Evolutionary conservation across 2,113 vertebrate species (phyloP).

Genomic region (Cebidichthys violaceus): DNA sequence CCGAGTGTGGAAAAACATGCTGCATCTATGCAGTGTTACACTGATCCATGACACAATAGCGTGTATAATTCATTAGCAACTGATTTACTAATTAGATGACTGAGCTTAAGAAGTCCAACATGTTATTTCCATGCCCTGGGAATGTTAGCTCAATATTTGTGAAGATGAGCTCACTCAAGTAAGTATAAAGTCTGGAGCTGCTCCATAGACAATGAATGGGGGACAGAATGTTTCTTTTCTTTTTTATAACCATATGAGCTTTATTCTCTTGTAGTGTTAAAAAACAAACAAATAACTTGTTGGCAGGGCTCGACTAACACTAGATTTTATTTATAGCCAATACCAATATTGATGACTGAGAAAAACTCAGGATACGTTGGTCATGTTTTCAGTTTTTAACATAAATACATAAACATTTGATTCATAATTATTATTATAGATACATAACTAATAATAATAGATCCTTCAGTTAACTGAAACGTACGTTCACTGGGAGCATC

Average conservation of each 20-base stretch:
- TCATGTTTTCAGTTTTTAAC: not conserved
- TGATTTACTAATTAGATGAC: not conserved
- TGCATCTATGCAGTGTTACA: not conserved
- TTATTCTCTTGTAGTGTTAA: too few species aligned
- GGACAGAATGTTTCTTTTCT: too few species aligned
- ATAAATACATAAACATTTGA: not conserved
- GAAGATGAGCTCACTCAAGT: not conserved
- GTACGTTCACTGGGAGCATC: not conserved
- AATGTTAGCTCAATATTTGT: not conserved
- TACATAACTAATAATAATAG: not conserved
- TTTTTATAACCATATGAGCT: too few species aligned
- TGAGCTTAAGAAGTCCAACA: not conserved
- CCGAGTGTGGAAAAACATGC: conserved; percentile 15
- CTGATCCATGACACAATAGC: not conserved
- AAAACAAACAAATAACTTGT: not conserved
- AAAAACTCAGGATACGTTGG: not conserved
- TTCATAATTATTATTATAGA: not conserved
- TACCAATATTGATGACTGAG: not conserved
- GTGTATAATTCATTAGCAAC: conserved; percentile 11
- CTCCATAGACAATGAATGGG: too few species aligned
- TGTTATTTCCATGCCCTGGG: not conserved
- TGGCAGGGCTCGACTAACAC: too few species aligned
- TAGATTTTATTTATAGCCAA: not conserved
- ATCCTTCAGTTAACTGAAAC: too few species aligned
- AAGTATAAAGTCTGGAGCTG: too few species aligned